Conservation (phyloP, 2,113 vertebrate genomes). For the Pituophis catenifer region DNA sequence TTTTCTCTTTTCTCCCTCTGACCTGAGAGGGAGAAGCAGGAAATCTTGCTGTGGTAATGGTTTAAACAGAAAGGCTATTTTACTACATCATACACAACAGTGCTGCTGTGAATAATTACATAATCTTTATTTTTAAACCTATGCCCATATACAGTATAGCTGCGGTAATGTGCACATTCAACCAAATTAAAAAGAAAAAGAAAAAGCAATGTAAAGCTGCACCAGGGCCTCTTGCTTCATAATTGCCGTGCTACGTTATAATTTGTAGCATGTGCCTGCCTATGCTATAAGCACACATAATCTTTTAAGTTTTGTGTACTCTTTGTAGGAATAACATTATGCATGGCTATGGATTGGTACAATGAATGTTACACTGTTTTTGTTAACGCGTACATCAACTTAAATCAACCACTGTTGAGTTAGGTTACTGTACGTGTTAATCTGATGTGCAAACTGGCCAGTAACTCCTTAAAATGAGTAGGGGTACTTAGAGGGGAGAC, state of each 20-base stretch:
- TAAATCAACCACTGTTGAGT: background rate
- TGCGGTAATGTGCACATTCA: background rate
- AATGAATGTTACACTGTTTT: background rate
- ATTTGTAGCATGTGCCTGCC: background rate
- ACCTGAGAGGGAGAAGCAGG: background rate
- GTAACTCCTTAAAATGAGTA: background rate
- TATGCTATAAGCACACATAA: background rate
- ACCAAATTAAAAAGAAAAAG: background rate
- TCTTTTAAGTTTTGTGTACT: background rate
- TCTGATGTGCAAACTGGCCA: background rate
- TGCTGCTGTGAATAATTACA: background rate
- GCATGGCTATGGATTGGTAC: background rate
- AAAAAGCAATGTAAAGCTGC: background rate
- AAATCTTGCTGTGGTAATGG: background rate
- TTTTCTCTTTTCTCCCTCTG: background rate
- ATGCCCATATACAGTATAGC: background rate
- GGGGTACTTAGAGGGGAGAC: background rate
- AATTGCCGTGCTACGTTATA: background rate
- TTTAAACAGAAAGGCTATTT: background rate
- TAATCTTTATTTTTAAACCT: background rate
- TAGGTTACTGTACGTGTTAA: background rate
- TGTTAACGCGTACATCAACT: background rate
- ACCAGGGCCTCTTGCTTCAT: background rate
- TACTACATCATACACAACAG: background rate
- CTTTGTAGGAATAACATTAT: background rate